Percentiles rank a stretch among this genome's conserved stretches.
Evolutionary conservation across 64 coral and sea anemone species (phyloP).

Genomic region (Orbicella faveolata): DNA sequence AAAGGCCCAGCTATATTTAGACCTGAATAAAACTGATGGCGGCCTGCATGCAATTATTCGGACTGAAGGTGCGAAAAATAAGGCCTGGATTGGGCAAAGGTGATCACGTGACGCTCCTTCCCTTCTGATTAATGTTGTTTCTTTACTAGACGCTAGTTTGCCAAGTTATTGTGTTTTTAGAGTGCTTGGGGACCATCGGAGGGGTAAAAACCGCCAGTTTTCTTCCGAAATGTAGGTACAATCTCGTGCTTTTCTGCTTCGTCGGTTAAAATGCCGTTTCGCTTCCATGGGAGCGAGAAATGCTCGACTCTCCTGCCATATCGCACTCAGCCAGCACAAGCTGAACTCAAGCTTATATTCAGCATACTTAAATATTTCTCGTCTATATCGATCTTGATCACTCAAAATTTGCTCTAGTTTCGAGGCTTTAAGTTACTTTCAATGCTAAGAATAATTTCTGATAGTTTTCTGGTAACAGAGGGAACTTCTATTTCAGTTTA

Average conservation of each 20-base stretch:
- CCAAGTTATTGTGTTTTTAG: constrained; percentile 16
- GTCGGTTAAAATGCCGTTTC: neutral
- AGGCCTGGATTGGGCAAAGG: constrained; percentile 22
- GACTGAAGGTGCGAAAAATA: constrained; percentile 10
- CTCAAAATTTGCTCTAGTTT: neutral
- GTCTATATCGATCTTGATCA: constrained; percentile 9
- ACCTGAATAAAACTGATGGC: constrained; percentile 20
- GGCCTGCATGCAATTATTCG: neutral
- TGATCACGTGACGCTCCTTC: constrained; percentile 12
- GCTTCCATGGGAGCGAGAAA: neutral
- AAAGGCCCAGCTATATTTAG: constrained; percentile 39
- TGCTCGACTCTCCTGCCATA: neutral
- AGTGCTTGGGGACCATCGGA: neutral
- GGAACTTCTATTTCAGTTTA: constrained; percentile 31
- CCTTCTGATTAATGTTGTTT: constrained; percentile 51
- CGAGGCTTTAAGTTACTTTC: neutral
- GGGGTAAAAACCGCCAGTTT: constrained; percentile 2
- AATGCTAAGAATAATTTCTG: neutral
- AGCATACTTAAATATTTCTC: constrained; percentile 33
- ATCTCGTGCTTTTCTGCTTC: neutral
- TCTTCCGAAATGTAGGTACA: constrained; percentile 21
- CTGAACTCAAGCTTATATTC: constrained; percentile 31
- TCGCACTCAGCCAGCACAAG: neutral
- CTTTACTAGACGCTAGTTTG: constrained; percentile 7
- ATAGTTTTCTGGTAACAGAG: neutral